These are phyloP conservation scores for Steromphala cineraria DNA, from an alignment of 2,888 invertebrate genomes.

Conservation along the genomic window DNA sequence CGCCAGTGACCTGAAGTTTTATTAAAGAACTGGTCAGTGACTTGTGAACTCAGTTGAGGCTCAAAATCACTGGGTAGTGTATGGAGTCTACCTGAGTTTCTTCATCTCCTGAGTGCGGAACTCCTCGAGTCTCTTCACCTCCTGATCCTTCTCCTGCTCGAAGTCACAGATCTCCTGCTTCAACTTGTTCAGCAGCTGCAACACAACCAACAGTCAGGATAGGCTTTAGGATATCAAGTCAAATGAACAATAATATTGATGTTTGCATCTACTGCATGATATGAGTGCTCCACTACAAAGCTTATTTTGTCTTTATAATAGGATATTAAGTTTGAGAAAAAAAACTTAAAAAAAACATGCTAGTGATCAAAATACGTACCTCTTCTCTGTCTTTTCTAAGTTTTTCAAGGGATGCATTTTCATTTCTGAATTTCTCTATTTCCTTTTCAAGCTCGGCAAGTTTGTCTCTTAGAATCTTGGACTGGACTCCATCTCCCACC, in stretches of 20 bases:
- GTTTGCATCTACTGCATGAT: no score
- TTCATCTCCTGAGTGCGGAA: conserved; percentile 72
- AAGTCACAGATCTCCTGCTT: conserved; percentile 73
- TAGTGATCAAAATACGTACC: conserved; percentile 55
- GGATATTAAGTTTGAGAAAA: no score
- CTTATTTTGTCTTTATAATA: no score
- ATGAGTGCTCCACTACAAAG: no score
- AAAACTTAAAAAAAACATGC: no score
- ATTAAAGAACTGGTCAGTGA: no score
- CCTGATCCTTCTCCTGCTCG: conserved; percentile 71
- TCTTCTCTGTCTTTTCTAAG: conserved; percentile 71
- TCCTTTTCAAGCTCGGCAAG: conserved; percentile 72
- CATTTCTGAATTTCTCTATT: conserved; percentile 72
- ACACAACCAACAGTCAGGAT: not conserved
- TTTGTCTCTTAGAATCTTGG: conserved; percentile 71
- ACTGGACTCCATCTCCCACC: conserved; percentile 64
- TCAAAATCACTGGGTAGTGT: no score
- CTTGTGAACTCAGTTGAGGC: no score
- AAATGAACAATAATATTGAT: no score
- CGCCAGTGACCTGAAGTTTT: no score
- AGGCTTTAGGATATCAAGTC: no score
- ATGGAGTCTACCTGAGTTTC: conserved; percentile 64
- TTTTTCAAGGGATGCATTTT: conserved; percentile 69
- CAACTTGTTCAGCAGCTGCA: conserved; percentile 68
- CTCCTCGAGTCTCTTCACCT: conserved; percentile 69